Conservation (phyloP, 2,797 vertebrate species). For the Fratercula arctica region DNA sequence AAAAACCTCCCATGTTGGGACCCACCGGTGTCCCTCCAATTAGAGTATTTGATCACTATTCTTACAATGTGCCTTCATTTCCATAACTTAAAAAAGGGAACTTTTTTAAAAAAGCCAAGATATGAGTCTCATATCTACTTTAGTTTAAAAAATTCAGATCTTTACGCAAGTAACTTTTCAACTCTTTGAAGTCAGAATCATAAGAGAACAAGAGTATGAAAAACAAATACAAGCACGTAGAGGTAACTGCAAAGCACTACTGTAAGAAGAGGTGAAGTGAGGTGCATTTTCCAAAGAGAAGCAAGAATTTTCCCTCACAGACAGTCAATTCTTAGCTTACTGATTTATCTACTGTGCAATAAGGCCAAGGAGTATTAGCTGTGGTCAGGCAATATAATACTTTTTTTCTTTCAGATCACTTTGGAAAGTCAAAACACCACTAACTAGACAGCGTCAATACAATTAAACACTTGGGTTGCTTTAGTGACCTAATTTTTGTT, state of each 20-base stretch:
- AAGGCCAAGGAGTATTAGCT: neutral
- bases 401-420: neutral
- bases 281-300: neutral
- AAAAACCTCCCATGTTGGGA: neutral
- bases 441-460: neutral
- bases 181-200: neutral
- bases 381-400: neutral
- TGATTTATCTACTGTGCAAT: neutral
- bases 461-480: neutral
- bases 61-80: neutral
- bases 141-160: neutral
- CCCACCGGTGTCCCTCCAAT: neutral
- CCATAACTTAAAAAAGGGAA: neutral
- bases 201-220: neutral
- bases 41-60: neutral
- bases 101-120: neutral
- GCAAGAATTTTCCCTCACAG: neutral
- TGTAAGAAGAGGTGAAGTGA: neutral
- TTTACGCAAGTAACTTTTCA: neutral
- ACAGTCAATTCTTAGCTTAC: neutral
- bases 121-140: neutral
- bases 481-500: neutral
- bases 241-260: neutral
- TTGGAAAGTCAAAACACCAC: neutral
- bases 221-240: neutral